A percentile compares a stretch with the other conserved stretches of the same genome.
phyloP scores from a whole-genome alignment of 2,797 vertebrate genomes.

The Protosalanx chinensis region DNA sequence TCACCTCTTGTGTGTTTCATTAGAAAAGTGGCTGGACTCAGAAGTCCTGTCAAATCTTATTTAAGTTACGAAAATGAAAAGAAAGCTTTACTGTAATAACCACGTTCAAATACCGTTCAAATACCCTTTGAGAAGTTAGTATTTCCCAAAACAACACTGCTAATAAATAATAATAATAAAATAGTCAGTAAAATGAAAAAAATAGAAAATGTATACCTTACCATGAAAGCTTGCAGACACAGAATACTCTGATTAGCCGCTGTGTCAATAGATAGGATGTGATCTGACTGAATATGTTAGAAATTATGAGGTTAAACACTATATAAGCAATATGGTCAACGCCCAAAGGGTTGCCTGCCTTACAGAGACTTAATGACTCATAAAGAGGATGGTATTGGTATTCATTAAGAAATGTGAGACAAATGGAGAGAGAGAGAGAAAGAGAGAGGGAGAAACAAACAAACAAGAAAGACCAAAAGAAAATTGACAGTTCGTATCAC shows the following conservation, averaged over 20 bases:
- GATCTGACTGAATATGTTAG: conserved; percentile 25
- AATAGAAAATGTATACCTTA: conserved; percentile 40
- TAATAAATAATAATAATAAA: conserved; percentile 25
- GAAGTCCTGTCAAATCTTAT: not conserved
- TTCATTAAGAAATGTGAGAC: not conserved
- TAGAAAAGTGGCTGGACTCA: no score
- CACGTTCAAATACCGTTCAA: no score
- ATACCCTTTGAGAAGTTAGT: no score
- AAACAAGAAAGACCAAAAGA: not conserved
- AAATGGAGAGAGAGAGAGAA: not conserved
- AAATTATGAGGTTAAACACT: conserved; percentile 15
- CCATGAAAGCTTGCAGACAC: conserved; percentile 42
- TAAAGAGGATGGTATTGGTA: conserved; percentile 15
- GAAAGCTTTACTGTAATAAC: not conserved
- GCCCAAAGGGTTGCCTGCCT: conserved; percentile 36
- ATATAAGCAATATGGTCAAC: conserved; percentile 33
- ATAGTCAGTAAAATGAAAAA: not conserved
- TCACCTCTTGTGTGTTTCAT: no score
- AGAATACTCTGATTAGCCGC: conserved; percentile 33
- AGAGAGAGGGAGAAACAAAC: not conserved
- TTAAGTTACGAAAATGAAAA: not conserved
- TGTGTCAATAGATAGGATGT: conserved; percentile 13
- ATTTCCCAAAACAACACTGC: no score
- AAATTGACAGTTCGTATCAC: not conserved
- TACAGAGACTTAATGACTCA: conserved; percentile 49